phyloP scores from a whole-genome alignment of 2,888 invertebrate species.

The Caenorhabditis sp. region DNA sequence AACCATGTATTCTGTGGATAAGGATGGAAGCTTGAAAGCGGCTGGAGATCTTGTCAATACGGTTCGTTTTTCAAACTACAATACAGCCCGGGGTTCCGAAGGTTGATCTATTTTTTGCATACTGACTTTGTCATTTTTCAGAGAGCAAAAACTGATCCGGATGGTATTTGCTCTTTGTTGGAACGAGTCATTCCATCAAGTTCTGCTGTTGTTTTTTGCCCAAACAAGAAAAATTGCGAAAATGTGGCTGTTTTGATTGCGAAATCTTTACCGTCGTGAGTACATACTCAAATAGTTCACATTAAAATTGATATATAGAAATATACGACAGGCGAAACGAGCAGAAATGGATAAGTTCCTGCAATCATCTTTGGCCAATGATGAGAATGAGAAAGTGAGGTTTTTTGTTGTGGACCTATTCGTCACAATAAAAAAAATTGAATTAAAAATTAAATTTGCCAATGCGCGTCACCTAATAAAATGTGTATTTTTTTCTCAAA shows the following conservation, averaged over 20 bases:
- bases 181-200: constrained; percentile 81
- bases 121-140: constrained; percentile 7
- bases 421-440: too few relatives aligned
- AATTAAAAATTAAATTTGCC: too few relatives aligned
- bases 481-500: too few relatives aligned
- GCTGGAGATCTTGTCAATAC: constrained; percentile 47
- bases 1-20: constrained; percentile 35
- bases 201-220: constrained; percentile 88
- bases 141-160: constrained; percentile 45
- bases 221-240: constrained; percentile 90
- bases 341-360: constrained; percentile 38
- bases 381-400: constrained; percentile 36
- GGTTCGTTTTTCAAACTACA: constrained; percentile 13
- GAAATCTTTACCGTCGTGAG: constrained; percentile 75
- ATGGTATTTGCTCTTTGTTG: constrained; percentile 49
- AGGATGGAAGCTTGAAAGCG: constrained; percentile 28
- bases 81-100: too few relatives aligned
- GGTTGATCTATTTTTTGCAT: too few relatives aligned
- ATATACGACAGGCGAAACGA: constrained; percentile 30
- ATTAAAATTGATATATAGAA: constrained; percentile 22
- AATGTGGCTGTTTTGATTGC: constrained; percentile 84
- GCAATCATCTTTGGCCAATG: constrained; percentile 36
- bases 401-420: not conserved
- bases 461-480: too few relatives aligned
- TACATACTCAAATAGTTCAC: not conserved